phyloP scores from a whole-genome alignment of 2,888 invertebrate species.

The Drosophila anomelani region DNA sequence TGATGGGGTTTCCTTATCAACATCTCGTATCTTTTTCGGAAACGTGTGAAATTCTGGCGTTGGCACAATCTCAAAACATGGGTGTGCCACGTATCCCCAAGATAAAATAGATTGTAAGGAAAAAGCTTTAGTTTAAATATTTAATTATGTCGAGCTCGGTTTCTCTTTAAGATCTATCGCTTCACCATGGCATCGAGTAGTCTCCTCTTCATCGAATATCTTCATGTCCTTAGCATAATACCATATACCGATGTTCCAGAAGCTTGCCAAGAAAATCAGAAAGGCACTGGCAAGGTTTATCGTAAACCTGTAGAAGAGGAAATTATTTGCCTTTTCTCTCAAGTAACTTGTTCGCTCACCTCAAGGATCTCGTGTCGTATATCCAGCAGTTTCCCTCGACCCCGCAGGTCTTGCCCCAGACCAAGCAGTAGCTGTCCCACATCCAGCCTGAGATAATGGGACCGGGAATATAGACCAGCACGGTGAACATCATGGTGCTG shows the following conservation, averaged over 20 bases:
- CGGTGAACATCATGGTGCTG: constrained; percentile 87
- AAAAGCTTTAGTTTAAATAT: not conserved
- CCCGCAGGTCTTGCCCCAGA: constrained; percentile 90
- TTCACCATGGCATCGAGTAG: not conserved
- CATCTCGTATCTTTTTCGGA: constrained; percentile 12
- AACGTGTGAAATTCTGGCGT: constrained; percentile 7
- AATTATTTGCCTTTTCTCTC: accelerated
- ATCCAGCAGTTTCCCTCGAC: constrained; percentile 90
- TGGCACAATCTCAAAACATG: not conserved
- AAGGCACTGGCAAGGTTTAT: constrained; percentile 87
- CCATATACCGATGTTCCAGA: constrained; percentile 88
- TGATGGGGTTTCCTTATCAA: constrained; percentile 27
- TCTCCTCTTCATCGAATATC: constrained; percentile 86
- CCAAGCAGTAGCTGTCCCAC: constrained; percentile 87
- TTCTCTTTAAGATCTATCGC: constrained; percentile 19
- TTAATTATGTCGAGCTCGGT: not conserved
- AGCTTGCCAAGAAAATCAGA: constrained; percentile 87
- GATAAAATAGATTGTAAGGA: not conserved
- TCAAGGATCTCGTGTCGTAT: constrained; percentile 87
- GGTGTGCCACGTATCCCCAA: constrained; percentile 6
- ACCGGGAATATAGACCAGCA: constrained; percentile 89
- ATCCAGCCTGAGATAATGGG: constrained; percentile 90
- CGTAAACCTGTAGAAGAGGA: constrained; percentile 81
- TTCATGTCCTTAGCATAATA: constrained; percentile 88
- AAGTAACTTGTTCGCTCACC: constrained; percentile 54